Evolutionary conservation across 2,113 vertebrate species (phyloP).

Genomic region (Acanthisitta chloris): DNA sequence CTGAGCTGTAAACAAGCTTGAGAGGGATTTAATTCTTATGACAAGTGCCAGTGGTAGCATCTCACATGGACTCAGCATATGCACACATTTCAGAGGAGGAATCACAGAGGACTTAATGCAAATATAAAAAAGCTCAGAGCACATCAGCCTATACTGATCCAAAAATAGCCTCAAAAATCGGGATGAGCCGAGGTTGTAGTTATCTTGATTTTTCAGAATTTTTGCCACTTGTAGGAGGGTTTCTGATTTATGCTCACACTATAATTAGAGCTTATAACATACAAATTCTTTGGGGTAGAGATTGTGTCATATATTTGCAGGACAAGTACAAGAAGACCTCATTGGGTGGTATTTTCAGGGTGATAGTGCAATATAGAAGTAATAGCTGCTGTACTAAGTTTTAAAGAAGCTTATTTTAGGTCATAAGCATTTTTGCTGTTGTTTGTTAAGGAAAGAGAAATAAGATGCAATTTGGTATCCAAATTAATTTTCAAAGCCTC

Average conservation of each 20-base stretch:
- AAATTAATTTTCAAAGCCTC: conserved; percentile 38
- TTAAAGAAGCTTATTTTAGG: not conserved
- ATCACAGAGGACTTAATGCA: conserved; percentile 74
- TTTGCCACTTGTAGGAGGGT: conserved; percentile 54
- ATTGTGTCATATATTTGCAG: not conserved
- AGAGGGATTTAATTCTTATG: conserved; percentile 84
- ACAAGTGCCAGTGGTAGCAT: conserved; percentile 78
- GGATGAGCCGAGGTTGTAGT: conserved; percentile 64
- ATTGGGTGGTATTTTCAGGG: not conserved
- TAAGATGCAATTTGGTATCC: not conserved
- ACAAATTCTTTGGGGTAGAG: not conserved
- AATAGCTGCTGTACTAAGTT: not conserved
- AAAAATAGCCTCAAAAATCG: conserved; percentile 73
- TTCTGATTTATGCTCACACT: not conserved
- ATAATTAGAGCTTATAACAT: conserved; percentile 38
- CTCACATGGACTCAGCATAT: conserved; percentile 76
- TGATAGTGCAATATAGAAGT: not conserved
- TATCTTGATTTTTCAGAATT: conserved; percentile 69
- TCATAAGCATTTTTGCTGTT: not conserved
- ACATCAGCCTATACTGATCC: conserved; percentile 53
- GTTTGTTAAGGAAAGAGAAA: not conserved
- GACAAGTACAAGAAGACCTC: not conserved
- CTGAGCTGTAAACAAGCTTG: conserved; percentile 83
- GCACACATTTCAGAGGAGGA: conserved; percentile 70
- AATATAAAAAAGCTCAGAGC: conserved; percentile 61